These are phyloP conservation scores for Pristionchus entomophagus DNA, from an alignment of 2,888 invertebrate species.

Conservation along the genomic window DNA sequence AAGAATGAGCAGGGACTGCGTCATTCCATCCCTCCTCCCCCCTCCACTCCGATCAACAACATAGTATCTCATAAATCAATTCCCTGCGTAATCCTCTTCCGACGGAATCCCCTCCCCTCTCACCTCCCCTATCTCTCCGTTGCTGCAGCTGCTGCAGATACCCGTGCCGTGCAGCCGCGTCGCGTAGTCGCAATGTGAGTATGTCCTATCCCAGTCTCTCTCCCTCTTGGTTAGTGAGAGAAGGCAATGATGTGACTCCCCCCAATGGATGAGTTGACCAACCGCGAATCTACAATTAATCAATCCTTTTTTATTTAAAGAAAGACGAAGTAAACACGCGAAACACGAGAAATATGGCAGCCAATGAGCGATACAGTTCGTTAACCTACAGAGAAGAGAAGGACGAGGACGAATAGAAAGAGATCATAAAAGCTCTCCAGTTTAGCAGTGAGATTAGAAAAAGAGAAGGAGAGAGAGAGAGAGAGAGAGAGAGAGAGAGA, in stretches of 20 bases:
- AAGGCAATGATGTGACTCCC: not conserved
- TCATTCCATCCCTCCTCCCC: too few species aligned
- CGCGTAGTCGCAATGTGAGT: too few species aligned
- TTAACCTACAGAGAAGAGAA: not conserved
- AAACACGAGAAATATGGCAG: not conserved
- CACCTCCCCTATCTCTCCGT: not conserved
- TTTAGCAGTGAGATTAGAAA: not conserved
- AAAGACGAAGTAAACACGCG: not conserved
- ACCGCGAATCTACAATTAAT: conserved; percentile 9
- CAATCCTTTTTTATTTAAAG: not conserved
- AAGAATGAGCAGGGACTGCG: too few species aligned
- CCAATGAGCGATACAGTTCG: not conserved
- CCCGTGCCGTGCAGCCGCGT: conserved; percentile 10
- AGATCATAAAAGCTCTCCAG: conserved; percentile 3
- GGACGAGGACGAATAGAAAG: not conserved
- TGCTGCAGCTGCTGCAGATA: conserved; percentile 19
- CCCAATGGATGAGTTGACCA: not conserved
- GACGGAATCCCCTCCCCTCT: not conserved
- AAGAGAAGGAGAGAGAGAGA: not conserved
- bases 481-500: not conserved
- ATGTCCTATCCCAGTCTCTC: not conserved
- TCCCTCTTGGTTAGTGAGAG: not conserved
- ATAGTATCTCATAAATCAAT: not conserved
- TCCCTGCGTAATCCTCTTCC: not conserved
- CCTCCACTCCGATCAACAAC: too few species aligned